Evolutionary conservation across 2,113 vertebrate genomes (phyloP), one percentile per base, ranked within the genome.

Genomic region (Labeo rohita): DNA sequence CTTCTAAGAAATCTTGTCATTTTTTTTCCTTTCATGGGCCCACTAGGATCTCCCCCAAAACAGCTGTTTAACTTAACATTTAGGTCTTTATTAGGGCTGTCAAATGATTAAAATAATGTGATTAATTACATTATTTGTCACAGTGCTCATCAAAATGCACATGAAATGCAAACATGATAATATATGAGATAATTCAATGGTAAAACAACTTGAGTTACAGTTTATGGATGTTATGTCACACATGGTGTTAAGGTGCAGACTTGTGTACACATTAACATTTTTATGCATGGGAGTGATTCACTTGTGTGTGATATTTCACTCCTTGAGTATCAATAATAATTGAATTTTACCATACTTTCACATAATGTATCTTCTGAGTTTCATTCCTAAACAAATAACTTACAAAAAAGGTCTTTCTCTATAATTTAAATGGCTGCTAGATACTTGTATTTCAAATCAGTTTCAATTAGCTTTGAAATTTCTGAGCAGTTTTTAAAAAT

Each of bases 21-120:
- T 45, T 61, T 65, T 65, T 9, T 65, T 28, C 43, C 50, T 13
- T 21, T 83, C 45, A 4, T 34, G 2, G 45, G 28, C 10, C 78
- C 45, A 11, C n/a, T 18, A 21, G 49, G 80, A 88, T 59, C 74
- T 65, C 77, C 81, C 77, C 36, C 12, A 88, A 83, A 49, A 81
- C 61, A 81, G 61, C 79, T 47, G n/a, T 81, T 81, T 21, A 66
- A 18, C 10, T 12, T 6, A n/a, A 50, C 10, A 74, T 49, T 47
- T 47, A 3, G 18, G 68, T 43, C 36, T 70, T 39, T 70, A 72
- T 21, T 45, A 11, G 39, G 16, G 9, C 9, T 43, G 18, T 45
- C 8, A 72, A 72, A 2, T 11, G 68, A 45, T 72, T 45, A 2
- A 45, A 45, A 45, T 72, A 11, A n/a, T 43, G 15, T 18, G 66